Evolutionary conservation across 2,113 vertebrate species (phyloP), one percentile per base, ranked within the genome.

Genomic region (Oenanthe melanoleuca): DNA sequence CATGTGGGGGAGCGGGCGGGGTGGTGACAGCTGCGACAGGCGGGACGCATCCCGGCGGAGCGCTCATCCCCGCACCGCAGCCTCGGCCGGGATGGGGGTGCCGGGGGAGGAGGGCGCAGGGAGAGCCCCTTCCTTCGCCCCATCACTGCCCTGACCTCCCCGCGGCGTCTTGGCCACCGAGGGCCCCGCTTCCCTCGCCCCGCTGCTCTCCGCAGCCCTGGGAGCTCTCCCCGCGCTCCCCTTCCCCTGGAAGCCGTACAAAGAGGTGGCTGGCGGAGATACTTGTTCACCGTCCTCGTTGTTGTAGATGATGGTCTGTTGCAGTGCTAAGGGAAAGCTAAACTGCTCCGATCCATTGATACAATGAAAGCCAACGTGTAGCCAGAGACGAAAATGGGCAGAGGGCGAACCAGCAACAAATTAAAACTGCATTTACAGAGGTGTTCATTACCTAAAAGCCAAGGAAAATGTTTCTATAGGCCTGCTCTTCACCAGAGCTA

Each of bases 21-120:
- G 87, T 64, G n/a, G 85, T 80, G 91, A 88, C 94, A 94, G 94
- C 92, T 91, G 91, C 77, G 85, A 56, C 85, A 49, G 79, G 80
- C 79, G 81, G 87, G 81, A 69, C 45, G 33, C 56, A 45, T 73
- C 84, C 49, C 71, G 57, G 63, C 24, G 69, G 86, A 64, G 83
- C 45, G 64, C 84, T 45, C 70, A 9, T 69, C 37, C 53, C 61
- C 67, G 50, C 74, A 25, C 42, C 12, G 80, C 70, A 52, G 65
- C 77, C 55, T 49, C 45, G 52, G 12, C 8, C n/a, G 26, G 12
- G 45, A 52, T 14, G 33, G 28, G 28, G 33, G 44, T 44, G 8
- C 21, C 33, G 55, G 31, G 19, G 55, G 15, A 25, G 45, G 31
- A 49, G 28, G 38, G 1, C 5, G 14, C 40, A 12, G 21, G 63